Base-by-base conservation (phyloP, 1,140 invertebrate genomes). In the Micrasema minimum region DNA sequence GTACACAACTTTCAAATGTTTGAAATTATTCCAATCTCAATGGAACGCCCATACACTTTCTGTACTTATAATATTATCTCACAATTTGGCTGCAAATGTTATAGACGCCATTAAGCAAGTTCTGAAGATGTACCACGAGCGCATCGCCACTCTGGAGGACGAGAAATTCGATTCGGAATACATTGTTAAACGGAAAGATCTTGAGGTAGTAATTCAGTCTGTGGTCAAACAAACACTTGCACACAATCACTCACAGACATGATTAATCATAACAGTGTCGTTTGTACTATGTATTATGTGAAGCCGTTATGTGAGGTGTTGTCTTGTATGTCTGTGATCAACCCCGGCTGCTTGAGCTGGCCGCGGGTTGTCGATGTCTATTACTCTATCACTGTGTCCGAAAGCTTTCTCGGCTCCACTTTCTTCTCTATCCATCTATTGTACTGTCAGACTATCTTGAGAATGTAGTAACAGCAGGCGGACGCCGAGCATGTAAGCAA, bases 131-230 rank as follows among this genome's bases (percentile, higher is more conserved):
- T 94, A 98, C 88, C 90, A 98, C 87, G 89, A 89, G 80, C 92
- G 93, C 87, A 94, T 99, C 86, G 82, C 81, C 80, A 82, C 87
- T 77, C 90, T 99, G 87, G 97, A 99, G 88, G 93, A 95, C 81
- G 88, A 92, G 85, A 98, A 99, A 88, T 99, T 95, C 88, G 97
- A 99, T 90, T 89, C 98, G 89, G 97, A 99, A 88, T 94, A 95
- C 88, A 87, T 95, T 87, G 96, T 99, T 85, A 93, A 94, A 88
- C 92, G 91, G 88, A 98, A 99, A 92, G 97, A 99, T 87, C 92
- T 91, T 85, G 95, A 98, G 95, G 96, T 96, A 89, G 69, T 75
- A 69, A 69, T 46, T 46, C 41, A 66, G 48, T 71, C 16, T 20
- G 37, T 26, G 46, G 48, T 55, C 48, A 67, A 41, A 53, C 14